Evolutionary conservation across 2,113 vertebrate genomes (phyloP), one percentile per base, ranked within the genome.

Genomic region (Ploceus nigricollis): DNA sequence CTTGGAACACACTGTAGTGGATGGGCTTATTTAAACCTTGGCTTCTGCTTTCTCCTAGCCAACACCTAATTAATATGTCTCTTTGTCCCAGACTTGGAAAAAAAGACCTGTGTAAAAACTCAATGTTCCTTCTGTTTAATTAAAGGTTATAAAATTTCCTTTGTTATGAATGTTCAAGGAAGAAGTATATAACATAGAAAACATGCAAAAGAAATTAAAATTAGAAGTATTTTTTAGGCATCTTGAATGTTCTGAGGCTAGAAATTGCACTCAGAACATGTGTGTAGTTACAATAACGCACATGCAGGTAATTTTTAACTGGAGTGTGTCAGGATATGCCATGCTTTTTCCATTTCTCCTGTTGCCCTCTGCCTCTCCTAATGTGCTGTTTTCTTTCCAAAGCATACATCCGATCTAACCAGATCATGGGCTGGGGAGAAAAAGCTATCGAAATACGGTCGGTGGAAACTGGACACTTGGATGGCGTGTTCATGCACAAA

Each of bases 361-460:
- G 40, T 44, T 79, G 30, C 35, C 44, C 7, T 60, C 40, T 83
- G 10, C 57, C 54, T 35, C 11, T 96, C 54, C 91, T 65, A 44
- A 91, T 3, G 15, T 27, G 35, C 39, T 73, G 44, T 47, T 94
- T 77, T 79, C 70, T 95, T 68, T 93, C 61, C 81, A 82, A 95
- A 99, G 99, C 99, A 1, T 99, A 99, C 96, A 99, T 99, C 86
- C 98, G 99, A 35, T 99, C 99, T 78, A 99, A 99, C 96, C 99
- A 99, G 98, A 99, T 99, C 77, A 99, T 99, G 99, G 99, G 99
- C 90, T 99, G 99, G 99, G 99, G 99, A 48, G 99, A 99, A 97
- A 99, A 99, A 97, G 99, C 99, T 85, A 99, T 99, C 1, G 99
- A 99, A 95, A 99, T 99, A 95, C 99, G 99, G 45, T 99, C 99